phyloP scores from a whole-genome alignment of 2,888 invertebrate species.

The Pherbina coryleti region DNA sequence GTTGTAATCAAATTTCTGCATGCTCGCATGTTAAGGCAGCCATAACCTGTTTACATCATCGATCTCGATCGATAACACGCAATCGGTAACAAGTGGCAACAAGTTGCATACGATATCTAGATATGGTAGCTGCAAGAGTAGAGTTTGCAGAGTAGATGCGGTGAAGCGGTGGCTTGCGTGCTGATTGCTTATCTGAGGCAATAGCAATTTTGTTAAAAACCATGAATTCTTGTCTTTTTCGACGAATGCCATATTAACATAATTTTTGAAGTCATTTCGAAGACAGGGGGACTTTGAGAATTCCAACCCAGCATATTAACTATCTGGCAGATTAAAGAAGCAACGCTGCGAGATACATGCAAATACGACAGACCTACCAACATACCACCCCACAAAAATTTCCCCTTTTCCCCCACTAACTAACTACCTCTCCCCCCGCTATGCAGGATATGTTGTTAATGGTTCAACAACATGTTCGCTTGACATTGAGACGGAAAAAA shows the following conservation, averaged over 20 bases:
- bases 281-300: background rate
- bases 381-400: background rate
- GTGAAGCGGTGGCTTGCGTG: background rate
- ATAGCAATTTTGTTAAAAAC: background rate
- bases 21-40: conserved; percentile 10
- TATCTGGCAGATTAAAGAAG: conserved; percentile 10
- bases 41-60: conserved; percentile 32
- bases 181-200: conserved; percentile 1
- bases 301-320: background rate
- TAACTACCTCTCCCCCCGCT: conserved; percentile 4
- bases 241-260: conserved; percentile 23
- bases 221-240: background rate
- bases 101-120: background rate
- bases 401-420: conserved; percentile 12
- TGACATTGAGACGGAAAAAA: conserved; percentile 57
- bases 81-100: background rate
- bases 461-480: conserved; percentile 58
- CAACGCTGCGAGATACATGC: no score
- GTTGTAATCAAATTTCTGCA: conserved; percentile 56
- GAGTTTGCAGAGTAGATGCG: background rate
- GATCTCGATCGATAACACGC: conserved; percentile 43
- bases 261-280: conserved; percentile 9
- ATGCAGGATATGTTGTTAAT: conserved; percentile 47
- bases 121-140: background rate
- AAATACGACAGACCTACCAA: no score